Percentiles rank a stretch among this genome's conserved stretches.
These are phyloP conservation scores for Philopedon plagiatum DNA, from an alignment of 2,888 invertebrate species.

Conservation along the genomic window DNA sequence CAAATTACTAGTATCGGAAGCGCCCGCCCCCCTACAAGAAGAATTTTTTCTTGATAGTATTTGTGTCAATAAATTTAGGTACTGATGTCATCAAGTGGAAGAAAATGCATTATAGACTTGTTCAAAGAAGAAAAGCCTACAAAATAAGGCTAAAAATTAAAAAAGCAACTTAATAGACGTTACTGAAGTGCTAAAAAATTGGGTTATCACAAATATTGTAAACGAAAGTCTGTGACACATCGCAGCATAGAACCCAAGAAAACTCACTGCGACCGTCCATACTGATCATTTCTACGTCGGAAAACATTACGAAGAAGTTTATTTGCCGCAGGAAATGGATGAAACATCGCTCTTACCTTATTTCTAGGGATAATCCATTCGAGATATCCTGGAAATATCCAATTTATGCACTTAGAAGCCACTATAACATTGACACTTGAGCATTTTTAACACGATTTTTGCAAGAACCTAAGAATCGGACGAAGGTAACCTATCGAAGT, in stretches of 20 bases:
- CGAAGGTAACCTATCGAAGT: conserved; percentile 44
- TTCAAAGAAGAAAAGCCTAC: no score
- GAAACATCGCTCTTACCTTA: conserved; percentile 22
- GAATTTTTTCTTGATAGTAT: no score
- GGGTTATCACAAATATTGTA: conserved; percentile 16
- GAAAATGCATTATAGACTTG: no score
- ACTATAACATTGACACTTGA: conserved; percentile 31
- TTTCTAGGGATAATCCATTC: conserved; percentile 24
- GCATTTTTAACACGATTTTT: conserved; percentile 40
- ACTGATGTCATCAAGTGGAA: no score
- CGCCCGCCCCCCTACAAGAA: no score
- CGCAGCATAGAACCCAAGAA: conserved; percentile 1
- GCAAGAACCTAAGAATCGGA: conserved; percentile 23
- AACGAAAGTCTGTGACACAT: conserved; percentile 25
- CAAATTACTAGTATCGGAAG: no score
- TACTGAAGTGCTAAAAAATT: conserved; percentile 1
- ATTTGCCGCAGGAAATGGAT: background rate
- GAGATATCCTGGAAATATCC: conserved; percentile 30
- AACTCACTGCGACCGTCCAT: conserved; percentile 29
- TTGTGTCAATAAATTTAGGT: no score
- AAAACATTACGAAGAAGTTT: background rate
- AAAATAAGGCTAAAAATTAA: background rate
- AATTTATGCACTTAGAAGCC: conserved; percentile 1
- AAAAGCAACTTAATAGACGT: background rate
- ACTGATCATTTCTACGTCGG: conserved; percentile 7